These are phyloP conservation scores for Tetragonula clypearis DNA, from an alignment of 1,140 invertebrate genomes.

Conservation along the genomic window DNA sequence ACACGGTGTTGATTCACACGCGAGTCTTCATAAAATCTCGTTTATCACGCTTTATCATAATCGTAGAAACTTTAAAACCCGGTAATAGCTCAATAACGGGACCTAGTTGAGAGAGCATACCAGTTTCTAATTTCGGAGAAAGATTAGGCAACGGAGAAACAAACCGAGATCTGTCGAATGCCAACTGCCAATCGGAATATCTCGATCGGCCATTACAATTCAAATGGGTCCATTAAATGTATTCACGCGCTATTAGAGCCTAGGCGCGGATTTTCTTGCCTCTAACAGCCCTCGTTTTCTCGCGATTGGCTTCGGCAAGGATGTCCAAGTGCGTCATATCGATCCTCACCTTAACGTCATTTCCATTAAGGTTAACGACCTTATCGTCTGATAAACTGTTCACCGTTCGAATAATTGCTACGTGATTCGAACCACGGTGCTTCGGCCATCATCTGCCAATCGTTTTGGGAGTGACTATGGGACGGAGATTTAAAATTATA, in stretches of 20 bases:
- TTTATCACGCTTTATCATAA: neutral
- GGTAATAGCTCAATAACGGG: slow-evolving; percentile 51
- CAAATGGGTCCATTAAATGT: slow-evolving; percentile 66
- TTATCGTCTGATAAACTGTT: slow-evolving; percentile 62
- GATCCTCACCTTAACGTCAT: slow-evolving; percentile 61
- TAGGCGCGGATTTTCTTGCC: slow-evolving; percentile 49
- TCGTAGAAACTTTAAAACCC: slow-evolving; percentile 29
- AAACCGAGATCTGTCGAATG: slow-evolving; percentile 31
- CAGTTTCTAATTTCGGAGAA: slow-evolving; percentile 57
- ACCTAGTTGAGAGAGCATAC: slow-evolving; percentile 29
- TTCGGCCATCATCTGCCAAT: slow-evolving; percentile 15
- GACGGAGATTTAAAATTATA: slow-evolving; percentile 12
- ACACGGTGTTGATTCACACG: neutral
- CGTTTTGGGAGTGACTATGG: slow-evolving; percentile 9
- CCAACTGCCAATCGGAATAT: slow-evolving; percentile 56
- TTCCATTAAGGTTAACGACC: slow-evolving; percentile 69
- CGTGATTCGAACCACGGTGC: slow-evolving; percentile 47
- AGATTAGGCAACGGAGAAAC: slow-evolving; percentile 53
- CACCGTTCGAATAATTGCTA: slow-evolving; percentile 60
- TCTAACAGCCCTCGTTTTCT: slow-evolving; percentile 36
- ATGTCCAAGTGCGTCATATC: slow-evolving; percentile 64
- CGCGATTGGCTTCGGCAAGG: slow-evolving; percentile 49
- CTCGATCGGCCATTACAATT: slow-evolving; percentile 65
- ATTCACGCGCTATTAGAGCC: slow-evolving; percentile 66
- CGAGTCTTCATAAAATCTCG: neutral